Conservation (phyloP, 23 tunicate species). For the Trididemnum miniatum region DNA sequence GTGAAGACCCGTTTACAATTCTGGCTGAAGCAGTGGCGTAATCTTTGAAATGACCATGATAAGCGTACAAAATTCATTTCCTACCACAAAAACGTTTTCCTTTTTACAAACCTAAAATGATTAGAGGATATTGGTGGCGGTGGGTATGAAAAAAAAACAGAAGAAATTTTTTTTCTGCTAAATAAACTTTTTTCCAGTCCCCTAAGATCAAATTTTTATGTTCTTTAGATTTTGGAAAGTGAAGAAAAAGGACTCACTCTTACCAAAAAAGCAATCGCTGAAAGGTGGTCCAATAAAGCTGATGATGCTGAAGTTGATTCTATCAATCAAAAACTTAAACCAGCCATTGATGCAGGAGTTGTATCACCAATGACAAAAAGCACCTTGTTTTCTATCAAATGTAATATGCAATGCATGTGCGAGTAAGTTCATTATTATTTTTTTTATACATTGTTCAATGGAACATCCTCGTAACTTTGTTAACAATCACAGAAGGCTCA, state of each 20-base stretch:
- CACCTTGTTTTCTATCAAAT: not conserved
- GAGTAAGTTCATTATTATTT: constrained; percentile 32
- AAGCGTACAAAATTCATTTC: no score
- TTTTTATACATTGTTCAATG: not conserved
- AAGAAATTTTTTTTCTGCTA: no score
- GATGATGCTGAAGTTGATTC: constrained; percentile 18
- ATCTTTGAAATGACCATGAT: no score
- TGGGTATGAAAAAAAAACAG: no score
- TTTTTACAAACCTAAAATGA: no score
- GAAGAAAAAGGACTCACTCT: not conserved
- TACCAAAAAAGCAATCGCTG: not conserved
- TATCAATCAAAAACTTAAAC: constrained; percentile 33
- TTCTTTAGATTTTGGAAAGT: not conserved
- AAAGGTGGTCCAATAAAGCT: not conserved
- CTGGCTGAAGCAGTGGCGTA: no score
- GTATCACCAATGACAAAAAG: constrained; percentile 8
- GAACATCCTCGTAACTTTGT: no score
- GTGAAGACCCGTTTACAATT: no score
- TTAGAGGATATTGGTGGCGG: no score
- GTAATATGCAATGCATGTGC: constrained; percentile 43
- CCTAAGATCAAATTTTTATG: not conserved
- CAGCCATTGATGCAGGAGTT: constrained; percentile 21
- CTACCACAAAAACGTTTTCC: no score
- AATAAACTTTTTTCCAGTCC: no score
- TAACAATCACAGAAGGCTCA: no score